phyloP scores from a whole-genome alignment of 2,888 invertebrate genomes.

The Orgyia antiqua region DNA sequence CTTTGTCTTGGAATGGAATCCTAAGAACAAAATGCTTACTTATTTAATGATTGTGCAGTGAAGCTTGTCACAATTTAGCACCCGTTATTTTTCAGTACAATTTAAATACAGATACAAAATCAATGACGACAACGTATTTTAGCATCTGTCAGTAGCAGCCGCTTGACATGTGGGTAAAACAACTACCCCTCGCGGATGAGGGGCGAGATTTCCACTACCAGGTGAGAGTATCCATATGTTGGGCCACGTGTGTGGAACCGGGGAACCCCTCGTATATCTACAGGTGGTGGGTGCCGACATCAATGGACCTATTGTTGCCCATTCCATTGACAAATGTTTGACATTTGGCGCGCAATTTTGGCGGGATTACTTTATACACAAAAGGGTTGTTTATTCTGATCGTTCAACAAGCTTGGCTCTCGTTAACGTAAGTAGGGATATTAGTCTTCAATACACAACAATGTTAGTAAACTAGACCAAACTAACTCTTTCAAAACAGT shows the following conservation, averaged over 20 bases:
- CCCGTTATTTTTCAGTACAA: no score
- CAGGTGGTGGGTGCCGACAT: constrained; percentile 55
- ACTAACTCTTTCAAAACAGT: no score
- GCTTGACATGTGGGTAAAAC: constrained; percentile 63
- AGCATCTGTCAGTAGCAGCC: constrained; percentile 75
- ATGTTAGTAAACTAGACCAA: constrained; percentile 10
- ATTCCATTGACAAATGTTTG: constrained; percentile 64
- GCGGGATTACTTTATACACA: constrained; percentile 39
- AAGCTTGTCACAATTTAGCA: no score
- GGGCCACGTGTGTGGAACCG: constrained; percentile 61
- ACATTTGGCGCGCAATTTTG: constrained; percentile 65
- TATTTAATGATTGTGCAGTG: no score
- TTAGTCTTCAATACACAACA: no score
- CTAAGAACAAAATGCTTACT: no score
- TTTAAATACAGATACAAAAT: constrained; percentile 42
- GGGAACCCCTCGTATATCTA: constrained; percentile 56
- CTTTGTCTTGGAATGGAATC: no score
- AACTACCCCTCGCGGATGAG: constrained; percentile 55
- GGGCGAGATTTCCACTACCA: constrained; percentile 70
- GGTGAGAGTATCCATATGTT: constrained; percentile 56
- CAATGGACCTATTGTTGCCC: constrained; percentile 61
- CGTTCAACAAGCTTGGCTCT: constrained; percentile 26
- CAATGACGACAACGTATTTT: constrained; percentile 71
- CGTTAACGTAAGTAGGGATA: constrained; percentile 17
- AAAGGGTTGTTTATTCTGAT: constrained; percentile 52